Base-by-base conservation (phyloP, 2,113 vertebrate species). In the Orycteropus afer region DNA sequence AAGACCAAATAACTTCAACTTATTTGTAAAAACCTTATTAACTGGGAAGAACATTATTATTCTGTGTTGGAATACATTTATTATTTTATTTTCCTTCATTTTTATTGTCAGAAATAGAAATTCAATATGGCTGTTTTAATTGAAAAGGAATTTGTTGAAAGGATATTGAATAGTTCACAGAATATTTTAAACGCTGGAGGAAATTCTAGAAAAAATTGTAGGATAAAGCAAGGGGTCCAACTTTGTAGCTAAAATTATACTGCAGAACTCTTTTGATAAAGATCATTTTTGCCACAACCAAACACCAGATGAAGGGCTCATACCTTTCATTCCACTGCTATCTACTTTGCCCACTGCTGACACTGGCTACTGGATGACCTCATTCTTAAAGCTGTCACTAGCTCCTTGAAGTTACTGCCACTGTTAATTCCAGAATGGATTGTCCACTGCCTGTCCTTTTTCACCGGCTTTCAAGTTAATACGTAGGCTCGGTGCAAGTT, bases 141-240 rank as follows among this genome's bases (percentile, higher is more conserved):
- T 90, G 81, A 71, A 95, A 93, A 86, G 61, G 57, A 61, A 79
- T 61, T 80, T 87, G 77, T 82, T 87, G 95, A 94, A 89, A 95
- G 69, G 55, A 40, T 82, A 92, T 73, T 83, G 88, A 95, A 25
- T 69, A 76, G 76, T 49, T 96, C 25, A n/a, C 12, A 91, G 71
- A 87, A 53, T 84, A 76, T 87, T 76, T 90, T 51, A 51, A 92
- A 90, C 27, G 57, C 27, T 10, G 3, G 5, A 83, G 55, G 47
- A 89, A 83, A 89, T 27, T 7, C 57, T 49, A 37, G 59, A 92
- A 82, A 69, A 57, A 59, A 34, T 88, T 40, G 40, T 57, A 42
- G 25, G 32, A 74, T 53, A 45, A 90, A 95, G 32, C 37, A 34
- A 55, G 83, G 73, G 3, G 4, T 3, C 9, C 23, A 27, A 55